Evolutionary conservation across 2,113 vertebrate genomes (phyloP), one percentile per base, ranked within the genome.

Genomic region (Antennarius striatus): DNA sequence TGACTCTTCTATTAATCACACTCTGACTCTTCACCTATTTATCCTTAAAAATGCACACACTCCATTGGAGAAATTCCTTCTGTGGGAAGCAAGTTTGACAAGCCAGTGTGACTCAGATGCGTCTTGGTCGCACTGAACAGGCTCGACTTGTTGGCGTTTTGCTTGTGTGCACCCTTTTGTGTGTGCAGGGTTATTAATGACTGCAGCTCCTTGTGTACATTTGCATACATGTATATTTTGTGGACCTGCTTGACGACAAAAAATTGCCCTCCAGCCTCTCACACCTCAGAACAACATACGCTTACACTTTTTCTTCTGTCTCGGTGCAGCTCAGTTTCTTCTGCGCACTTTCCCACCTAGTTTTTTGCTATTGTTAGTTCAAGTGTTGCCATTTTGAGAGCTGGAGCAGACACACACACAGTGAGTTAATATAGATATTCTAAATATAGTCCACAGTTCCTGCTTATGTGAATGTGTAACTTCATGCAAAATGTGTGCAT

Each of bases 141-240:
- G 87, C 78, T 92, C 59, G 70, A 87, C 87, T 89, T 80, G 88
- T 89, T 88, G 75, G 43, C 4, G 28, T 46, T 61, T 28, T 55
- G 48, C 29, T 2, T 65, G 63, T 81, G 73, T 10, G 48, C 5
- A n/a, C 12, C 30, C 69, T 72, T 59, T 36, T 43, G 48, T 73
- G 49, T 55, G 16, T 64, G 42, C 32, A 10, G 63, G 45, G n/a
- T 55, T 58, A 17, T 63, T 56, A 28, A 28, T 6, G 30, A 58
- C 43, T 59, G 13, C 43, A 30, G 59, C 32, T 66, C 30, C 47
- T 49, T 54, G 46, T 62, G 48, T 22, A 42, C 62, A 67, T 76
- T 72, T 63, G 28, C 11, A 1, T 5, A 58, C 56, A 52, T 73
- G 17, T 73, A 47, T 52, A 63, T 76, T 59, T 67, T 61, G 46